These are phyloP conservation scores for Octopus bimaculoides DNA, from an alignment of 1,140 invertebrate genomes.

Conservation along the genomic window DNA sequence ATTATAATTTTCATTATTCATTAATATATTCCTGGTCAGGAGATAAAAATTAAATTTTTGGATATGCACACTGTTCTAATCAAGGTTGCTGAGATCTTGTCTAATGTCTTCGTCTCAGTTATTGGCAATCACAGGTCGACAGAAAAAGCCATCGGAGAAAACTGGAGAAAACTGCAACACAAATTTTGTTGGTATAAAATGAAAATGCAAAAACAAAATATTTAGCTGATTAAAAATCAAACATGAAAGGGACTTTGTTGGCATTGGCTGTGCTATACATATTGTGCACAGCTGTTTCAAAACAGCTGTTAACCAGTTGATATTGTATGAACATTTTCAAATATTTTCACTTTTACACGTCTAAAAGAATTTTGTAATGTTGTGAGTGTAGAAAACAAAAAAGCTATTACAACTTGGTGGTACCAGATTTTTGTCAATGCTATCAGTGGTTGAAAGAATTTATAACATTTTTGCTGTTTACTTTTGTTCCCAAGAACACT, in stretches of 20 bases:
- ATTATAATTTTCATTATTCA: neutral
- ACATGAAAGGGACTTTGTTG: constrained; percentile 4
- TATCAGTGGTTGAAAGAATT: constrained; percentile 1
- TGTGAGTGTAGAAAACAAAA: neutral
- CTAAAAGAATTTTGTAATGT: neutral
- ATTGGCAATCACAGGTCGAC: neutral
- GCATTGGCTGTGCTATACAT: constrained; percentile 6
- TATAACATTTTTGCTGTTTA: neutral
- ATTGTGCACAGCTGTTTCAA: constrained; percentile 4
- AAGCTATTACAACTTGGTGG: constrained; percentile 5
- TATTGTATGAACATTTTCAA: neutral
- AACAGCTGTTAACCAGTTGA: constrained; percentile 1
- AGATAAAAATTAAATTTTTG: neutral
- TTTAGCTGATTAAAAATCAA: constrained; percentile 7
- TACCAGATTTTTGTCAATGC: constrained; percentile 2
- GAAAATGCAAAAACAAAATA: neutral
- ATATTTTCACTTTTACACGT: neutral
- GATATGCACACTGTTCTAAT: neutral
- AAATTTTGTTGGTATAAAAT: neutral
- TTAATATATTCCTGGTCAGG: neutral
- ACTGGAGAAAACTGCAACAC: neutral
- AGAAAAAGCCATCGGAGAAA: neutral
- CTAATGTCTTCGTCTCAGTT: constrained; percentile 4
- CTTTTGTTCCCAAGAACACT: neutral
- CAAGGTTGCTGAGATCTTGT: neutral